phyloP scores from a whole-genome alignment of 2,888 invertebrate species.

The Eulithis testata region DNA sequence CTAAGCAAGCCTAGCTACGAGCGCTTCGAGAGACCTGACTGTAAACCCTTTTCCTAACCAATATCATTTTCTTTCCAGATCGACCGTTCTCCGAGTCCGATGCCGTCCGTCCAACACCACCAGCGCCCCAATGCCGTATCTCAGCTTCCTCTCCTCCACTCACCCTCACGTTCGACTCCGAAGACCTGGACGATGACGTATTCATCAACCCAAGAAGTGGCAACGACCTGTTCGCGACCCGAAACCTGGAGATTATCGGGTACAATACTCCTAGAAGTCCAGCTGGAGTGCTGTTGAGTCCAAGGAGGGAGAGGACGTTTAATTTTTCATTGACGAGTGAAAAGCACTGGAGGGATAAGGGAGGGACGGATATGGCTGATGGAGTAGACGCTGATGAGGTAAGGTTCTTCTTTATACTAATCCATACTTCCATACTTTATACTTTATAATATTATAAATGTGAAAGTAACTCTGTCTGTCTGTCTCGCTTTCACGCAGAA shows the following conservation, averaged over 20 bases:
- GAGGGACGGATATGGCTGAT: constrained; percentile 75
- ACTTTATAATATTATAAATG: no score
- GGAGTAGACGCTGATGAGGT: constrained; percentile 73
- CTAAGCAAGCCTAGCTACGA: no score
- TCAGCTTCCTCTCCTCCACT: constrained; percentile 75
- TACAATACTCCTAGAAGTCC: constrained; percentile 70
- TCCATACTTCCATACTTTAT: no score
- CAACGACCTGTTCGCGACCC: constrained; percentile 73
- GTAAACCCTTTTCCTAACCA: background rate
- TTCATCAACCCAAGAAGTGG: constrained; percentile 69
- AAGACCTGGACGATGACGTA: constrained; percentile 79
- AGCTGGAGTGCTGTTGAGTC: constrained; percentile 73
- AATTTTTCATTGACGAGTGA: constrained; percentile 75
- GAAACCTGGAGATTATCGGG: constrained; percentile 74
- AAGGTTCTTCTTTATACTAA: constrained; percentile 38
- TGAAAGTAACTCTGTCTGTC: no score
- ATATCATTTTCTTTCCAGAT: constrained; percentile 50
- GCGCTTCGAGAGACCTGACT: no score
- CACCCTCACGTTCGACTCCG: constrained; percentile 64
- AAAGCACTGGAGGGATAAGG: constrained; percentile 80
- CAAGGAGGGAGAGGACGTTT: constrained; percentile 71
- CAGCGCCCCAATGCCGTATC: constrained; percentile 60
- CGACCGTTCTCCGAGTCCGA: constrained; percentile 79
- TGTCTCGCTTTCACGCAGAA: no score
- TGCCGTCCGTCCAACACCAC: constrained; percentile 57